Base-by-base conservation (phyloP, 1,140 invertebrate genomes). In the Anoplolepis gracilipes region DNA sequence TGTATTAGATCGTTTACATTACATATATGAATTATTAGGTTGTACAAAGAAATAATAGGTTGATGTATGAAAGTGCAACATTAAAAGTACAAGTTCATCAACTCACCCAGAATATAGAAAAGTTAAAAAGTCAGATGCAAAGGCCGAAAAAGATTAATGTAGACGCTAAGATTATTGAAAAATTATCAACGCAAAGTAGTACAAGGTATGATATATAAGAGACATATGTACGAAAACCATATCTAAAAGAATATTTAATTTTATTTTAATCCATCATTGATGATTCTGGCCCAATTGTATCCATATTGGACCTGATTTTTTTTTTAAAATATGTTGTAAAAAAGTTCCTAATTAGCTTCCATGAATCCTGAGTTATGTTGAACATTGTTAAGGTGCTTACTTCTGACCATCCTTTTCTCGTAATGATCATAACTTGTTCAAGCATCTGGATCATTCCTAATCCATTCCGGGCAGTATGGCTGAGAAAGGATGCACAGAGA, bases 1-100 rank as follows among this genome's bases (percentile, higher is more conserved):
- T 28, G 25, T 65, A 39, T 73, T 55, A 25, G 42, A 65, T 30
- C 4, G 7, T 59, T 22, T 72, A 85, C 42, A 42, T 64, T 70
- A 16, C 61, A 33, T 36, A 2, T 57, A 4, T 19, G n/a, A 57
- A 79, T 87, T 28, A 5, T 19, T 76, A 92, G 92, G 87, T 92
- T 53, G 86, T 92, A 22, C 91, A 92, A 59, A 91, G 88, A 73
- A 92, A 92, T 36, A 90, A 90, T 57, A 89, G 89, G 69, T 73
- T 92, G 64, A 90, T 91, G 33, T 88, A 92, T 53, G 92, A 92
- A 65, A 92, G 92, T 42, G 88, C 92, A 42, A 85, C 69, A 4
- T 81, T 92, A 13, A 92, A 88, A 33, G 49, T 91, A 10, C 91
- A 91, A 39, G 69, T 90, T 59, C 90, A 92, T 36, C 91, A 92